Conservation (phyloP, 2,888 invertebrate species). For the Rhaphigaster nebulosa region DNA sequence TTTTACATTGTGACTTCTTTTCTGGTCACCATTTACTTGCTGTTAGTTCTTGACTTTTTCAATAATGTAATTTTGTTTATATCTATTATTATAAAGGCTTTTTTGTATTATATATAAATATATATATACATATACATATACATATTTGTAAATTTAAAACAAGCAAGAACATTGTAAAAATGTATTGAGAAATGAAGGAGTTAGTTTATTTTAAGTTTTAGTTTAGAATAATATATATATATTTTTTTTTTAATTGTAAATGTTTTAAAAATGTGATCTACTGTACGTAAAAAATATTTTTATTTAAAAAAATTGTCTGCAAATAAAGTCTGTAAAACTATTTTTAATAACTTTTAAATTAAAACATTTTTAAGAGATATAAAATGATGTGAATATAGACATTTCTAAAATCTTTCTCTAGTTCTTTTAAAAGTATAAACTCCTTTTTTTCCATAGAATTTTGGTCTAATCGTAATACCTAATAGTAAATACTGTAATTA, state of each 20-base stretch:
- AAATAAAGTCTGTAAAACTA: conserved; percentile 26
- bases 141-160: neutral
- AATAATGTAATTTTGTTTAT: neutral
- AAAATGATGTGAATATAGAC: conserved; percentile 29
- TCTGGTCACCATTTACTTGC: neutral
- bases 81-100: neutral
- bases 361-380: neutral
- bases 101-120: conserved; percentile 44
- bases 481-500: neutral
- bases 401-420: neutral
- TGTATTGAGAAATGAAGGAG: conserved; percentile 4
- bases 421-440: neutral
- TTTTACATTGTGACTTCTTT: neutral
- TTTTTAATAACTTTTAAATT: conserved; percentile 46
- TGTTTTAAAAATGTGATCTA: conserved; percentile 34
- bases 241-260: conserved; percentile 32
- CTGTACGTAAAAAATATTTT: conserved; percentile 42
- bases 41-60: neutral
- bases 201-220: neutral
- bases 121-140: too few relatives aligned
- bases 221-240: conserved; percentile 17
- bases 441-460: neutral
- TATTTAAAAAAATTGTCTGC: conserved; percentile 18
- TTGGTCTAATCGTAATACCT: neutral
- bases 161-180: neutral